Percentiles rank a stretch among this genome's conserved stretches.
phyloP scores from a whole-genome alignment of 2,113 vertebrate species.

The Lates calcarifer region DNA sequence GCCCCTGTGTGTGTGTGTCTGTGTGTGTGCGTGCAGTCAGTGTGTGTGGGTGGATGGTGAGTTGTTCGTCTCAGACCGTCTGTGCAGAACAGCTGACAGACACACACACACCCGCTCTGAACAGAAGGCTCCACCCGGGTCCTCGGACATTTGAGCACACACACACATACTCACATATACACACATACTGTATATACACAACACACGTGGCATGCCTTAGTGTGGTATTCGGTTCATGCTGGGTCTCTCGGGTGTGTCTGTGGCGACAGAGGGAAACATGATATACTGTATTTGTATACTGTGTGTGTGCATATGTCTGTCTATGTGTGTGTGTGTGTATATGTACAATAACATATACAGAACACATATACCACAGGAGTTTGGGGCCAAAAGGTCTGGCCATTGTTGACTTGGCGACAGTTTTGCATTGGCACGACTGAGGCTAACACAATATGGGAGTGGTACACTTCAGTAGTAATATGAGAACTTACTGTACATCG shows the following conservation, averaged over 20 bases:
- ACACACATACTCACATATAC: conserved; percentile 30
- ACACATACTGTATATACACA: conserved; percentile 24
- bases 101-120: conserved; percentile 64
- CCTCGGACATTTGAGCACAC: conserved; percentile 47
- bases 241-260: conserved; percentile 73
- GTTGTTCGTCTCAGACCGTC: conserved; percentile 74
- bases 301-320: conserved; percentile 32
- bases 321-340: conserved; percentile 25
- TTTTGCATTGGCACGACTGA: conserved; percentile 27
- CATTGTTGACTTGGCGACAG: conserved; percentile 53
- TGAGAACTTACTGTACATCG: conserved; percentile 14
- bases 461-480: conserved; percentile 43
- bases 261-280: conserved; percentile 65
- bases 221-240: conserved; percentile 68
- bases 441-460: conserved; percentile 40
- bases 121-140: conserved; percentile 73
- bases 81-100: conserved; percentile 81
- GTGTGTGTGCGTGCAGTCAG: conserved; percentile 40
- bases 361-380: conserved; percentile 45
- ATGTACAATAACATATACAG: conserved; percentile 35
- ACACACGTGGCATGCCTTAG: conserved; percentile 50
- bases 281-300: conserved; percentile 39
- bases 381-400: conserved; percentile 63
- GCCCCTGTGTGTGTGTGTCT: conserved; percentile 34
- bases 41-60: conserved; percentile 65